Percentiles rank a stretch among this genome's conserved stretches.
These are phyloP conservation scores for Sabellastarte sp. DNA, from an alignment of 2,888 invertebrate species.

Conservation along the genomic window DNA sequence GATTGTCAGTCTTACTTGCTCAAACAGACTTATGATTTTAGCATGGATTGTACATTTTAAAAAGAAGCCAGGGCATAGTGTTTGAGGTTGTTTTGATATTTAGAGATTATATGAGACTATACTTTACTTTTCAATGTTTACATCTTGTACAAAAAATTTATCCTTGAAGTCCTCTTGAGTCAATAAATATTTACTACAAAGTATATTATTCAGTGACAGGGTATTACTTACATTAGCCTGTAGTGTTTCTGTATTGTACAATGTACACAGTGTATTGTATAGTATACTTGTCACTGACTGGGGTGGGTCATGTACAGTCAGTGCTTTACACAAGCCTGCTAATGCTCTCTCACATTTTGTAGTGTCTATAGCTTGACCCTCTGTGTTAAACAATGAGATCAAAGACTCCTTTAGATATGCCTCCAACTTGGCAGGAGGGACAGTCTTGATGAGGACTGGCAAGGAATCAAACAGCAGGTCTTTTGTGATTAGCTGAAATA, in stretches of 20 bases:
- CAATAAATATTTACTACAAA: too few relatives aligned
- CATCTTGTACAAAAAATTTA: too few relatives aligned
- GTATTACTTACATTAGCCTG: slow-evolving; percentile 9
- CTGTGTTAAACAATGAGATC: slow-evolving; percentile 1
- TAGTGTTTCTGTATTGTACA: slow-evolving; percentile 23
- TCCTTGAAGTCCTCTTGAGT: too few relatives aligned
- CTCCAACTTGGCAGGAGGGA: slow-evolving; percentile 9
- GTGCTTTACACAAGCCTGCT: slow-evolving; percentile 39
- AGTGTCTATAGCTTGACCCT: not conserved
- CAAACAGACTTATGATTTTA: too few relatives aligned
- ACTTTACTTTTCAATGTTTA: too few relatives aligned
- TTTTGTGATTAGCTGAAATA: not conserved
- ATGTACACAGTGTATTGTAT: slow-evolving; percentile 28
- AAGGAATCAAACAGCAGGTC: slow-evolving; percentile 6
- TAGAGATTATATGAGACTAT: too few relatives aligned
- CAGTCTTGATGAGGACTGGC: slow-evolving; percentile 8
- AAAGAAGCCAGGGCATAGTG: too few relatives aligned
- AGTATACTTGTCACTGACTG: slow-evolving; percentile 38
- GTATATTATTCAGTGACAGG: not conserved
- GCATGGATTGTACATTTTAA: too few relatives aligned
- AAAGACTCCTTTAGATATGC: slow-evolving; percentile 10
- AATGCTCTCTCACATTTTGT: slow-evolving; percentile 12
- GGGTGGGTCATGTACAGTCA: slow-evolving; percentile 44
- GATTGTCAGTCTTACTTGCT: too few relatives aligned
- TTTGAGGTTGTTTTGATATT: too few relatives aligned